Evolutionary conservation across 2,113 vertebrate species (phyloP).

Genomic region (Datnioides undecimradiatus): DNA sequence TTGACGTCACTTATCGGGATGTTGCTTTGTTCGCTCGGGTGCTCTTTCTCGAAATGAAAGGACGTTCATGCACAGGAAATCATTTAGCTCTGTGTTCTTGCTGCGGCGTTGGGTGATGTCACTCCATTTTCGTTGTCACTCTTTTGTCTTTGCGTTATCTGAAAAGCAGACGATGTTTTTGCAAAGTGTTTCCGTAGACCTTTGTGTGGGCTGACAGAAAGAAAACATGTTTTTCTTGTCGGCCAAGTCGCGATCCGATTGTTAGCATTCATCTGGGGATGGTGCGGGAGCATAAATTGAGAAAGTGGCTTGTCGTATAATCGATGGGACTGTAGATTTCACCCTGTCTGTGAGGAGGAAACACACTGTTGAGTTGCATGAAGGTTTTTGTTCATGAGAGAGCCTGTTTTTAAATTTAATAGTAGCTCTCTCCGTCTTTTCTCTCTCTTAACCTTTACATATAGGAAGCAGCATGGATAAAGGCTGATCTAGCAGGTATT

Average conservation of each 20-base stretch:
- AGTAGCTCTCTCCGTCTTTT: background rate
- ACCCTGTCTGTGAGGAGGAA: background rate
- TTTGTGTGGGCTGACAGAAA: background rate
- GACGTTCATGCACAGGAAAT: background rate
- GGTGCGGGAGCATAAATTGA: constrained; percentile 23
- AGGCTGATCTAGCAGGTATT: background rate
- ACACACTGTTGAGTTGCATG: background rate
- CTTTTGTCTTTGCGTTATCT: background rate
- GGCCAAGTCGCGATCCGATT: constrained; percentile 18
- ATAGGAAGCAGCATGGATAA: background rate
- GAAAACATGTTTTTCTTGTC: background rate
- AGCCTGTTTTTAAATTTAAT: background rate
- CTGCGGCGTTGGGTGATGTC: no score
- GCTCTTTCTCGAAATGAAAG: background rate
- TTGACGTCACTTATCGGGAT: background rate
- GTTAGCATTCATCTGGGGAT: constrained; percentile 13
- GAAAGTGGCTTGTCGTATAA: background rate
- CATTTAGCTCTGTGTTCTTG: background rate
- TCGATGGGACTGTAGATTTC: background rate
- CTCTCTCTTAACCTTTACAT: background rate
- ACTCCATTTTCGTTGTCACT: background rate
- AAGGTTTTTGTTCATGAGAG: background rate
- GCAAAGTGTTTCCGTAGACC: no score
- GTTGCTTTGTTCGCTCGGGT: background rate
- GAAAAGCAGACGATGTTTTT: no score